Evolutionary conservation across 2,113 vertebrate genomes (phyloP).

Genomic region (Gorsachius goisagi): DNA sequence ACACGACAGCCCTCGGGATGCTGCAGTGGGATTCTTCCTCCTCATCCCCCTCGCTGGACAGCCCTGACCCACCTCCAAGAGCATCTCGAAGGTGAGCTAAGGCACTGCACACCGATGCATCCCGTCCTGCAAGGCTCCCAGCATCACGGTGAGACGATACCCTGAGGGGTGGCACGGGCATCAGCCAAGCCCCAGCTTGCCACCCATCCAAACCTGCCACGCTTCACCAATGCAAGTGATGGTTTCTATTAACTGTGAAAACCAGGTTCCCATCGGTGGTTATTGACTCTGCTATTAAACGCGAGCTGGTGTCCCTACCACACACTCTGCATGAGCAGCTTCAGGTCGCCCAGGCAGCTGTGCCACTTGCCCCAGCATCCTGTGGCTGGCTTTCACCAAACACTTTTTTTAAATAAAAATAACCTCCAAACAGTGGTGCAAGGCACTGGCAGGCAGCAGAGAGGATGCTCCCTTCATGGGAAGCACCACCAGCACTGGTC

Average conservation of each 20-base stretch:
- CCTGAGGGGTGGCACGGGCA: neutral
- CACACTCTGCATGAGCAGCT: fast-evolving
- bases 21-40: neutral
- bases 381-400: neutral
- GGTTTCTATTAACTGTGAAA: neutral
- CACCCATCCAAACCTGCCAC: neutral
- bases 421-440: neutral
- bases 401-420: neutral
- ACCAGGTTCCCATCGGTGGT: neutral
- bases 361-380: neutral
- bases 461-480: fast-evolving
- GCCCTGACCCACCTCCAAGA: neutral
- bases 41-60: neutral
- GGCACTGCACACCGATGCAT: neutral
- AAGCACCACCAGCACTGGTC: neutral
- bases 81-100: neutral
- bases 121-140: neutral
- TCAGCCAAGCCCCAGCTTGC: neutral
- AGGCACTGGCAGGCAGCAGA: neutral
- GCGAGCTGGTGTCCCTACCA: fast-evolving
- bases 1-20: neutral
- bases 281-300: neutral
- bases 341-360: neutral
- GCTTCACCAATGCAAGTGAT: neutral
- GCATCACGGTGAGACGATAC: fast-evolving